Evolutionary conservation across 2,113 vertebrate species (phyloP).

Genomic region (Neofelis nebulosa): DNA sequence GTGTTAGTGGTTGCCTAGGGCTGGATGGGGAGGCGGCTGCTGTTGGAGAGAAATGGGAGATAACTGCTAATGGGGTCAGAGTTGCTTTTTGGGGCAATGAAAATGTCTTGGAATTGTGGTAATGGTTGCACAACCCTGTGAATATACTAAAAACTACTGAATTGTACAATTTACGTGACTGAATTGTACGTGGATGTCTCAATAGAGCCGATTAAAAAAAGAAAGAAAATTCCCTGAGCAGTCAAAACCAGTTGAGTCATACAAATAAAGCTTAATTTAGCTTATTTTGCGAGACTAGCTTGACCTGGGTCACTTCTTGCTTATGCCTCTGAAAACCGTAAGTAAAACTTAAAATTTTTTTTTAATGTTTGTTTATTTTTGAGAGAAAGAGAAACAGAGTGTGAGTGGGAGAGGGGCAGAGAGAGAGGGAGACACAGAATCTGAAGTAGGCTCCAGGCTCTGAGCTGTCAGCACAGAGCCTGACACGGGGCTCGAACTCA

Average conservation of each 20-base stretch:
- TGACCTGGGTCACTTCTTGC: neutral
- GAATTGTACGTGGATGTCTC: neutral
- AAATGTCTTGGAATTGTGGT: neutral
- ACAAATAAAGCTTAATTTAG: neutral
- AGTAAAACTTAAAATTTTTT: neutral
- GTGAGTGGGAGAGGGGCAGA: too few relatives aligned
- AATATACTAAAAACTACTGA: neutral
- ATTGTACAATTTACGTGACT: neutral
- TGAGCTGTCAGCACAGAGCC: too few relatives aligned
- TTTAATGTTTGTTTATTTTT: too few relatives aligned
- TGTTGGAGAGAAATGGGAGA: neutral
- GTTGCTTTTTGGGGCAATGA: neutral
- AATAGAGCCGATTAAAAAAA: neutral
- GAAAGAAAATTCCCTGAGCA: neutral
- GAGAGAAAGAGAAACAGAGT: too few relatives aligned
- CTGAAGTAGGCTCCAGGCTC: too few relatives aligned
- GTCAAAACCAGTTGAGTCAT: neutral
- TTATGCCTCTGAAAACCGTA: neutral
- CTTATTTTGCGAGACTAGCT: neutral
- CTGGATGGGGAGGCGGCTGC: neutral
- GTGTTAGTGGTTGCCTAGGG: neutral
- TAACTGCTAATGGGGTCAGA: neutral
- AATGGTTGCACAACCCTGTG: neutral
- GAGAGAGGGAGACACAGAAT: too few relatives aligned
- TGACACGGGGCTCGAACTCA: too few relatives aligned